Percentiles rank a stretch among this genome's conserved stretches.
Conservation (phyloP, 2,797 vertebrate genomes). For the Poecilia velifera region DNA sequence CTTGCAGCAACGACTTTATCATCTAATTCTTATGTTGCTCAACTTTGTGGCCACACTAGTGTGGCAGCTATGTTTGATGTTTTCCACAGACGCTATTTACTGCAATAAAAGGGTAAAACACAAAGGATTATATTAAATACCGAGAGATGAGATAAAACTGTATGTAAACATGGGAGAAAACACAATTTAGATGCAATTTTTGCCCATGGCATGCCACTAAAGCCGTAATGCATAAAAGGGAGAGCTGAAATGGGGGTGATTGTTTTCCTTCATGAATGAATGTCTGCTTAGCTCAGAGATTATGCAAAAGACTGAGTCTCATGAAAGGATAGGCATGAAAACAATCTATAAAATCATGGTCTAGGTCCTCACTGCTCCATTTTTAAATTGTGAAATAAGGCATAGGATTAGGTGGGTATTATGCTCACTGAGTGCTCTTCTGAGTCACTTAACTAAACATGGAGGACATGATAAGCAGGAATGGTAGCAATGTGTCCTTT, state of each 20-base stretch:
- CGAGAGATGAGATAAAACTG: not conserved
- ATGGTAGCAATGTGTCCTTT: slow-evolving; percentile 16
- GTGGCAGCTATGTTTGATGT: not conserved
- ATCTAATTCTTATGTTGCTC: not conserved
- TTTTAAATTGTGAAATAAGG: slow-evolving; percentile 4
- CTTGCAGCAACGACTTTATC: not conserved
- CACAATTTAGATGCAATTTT: not conserved
- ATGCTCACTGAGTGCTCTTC: not conserved
- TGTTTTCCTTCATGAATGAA: slow-evolving; percentile 2
- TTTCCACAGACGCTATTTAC: not conserved
- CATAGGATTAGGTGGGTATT: not conserved
- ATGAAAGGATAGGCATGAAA: slow-evolving; percentile 1
- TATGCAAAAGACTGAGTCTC: slow-evolving; percentile 2
- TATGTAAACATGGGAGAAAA: not conserved
- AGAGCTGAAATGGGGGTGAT: not conserved
- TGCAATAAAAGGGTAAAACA: not conserved
- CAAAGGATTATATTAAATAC: not conserved
- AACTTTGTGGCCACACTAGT: not conserved
- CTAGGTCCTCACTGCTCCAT: not conserved
- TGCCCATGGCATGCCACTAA: not conserved
- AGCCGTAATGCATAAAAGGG: not conserved
- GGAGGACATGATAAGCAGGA: slow-evolving; percentile 7
- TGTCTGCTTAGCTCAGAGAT: not conserved
- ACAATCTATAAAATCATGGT: not conserved
- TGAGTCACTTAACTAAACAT: slow-evolving; percentile 10